Evolutionary conservation across 2,888 invertebrate genomes (phyloP).

Genomic region (Sarcophaga variegata): DNA sequence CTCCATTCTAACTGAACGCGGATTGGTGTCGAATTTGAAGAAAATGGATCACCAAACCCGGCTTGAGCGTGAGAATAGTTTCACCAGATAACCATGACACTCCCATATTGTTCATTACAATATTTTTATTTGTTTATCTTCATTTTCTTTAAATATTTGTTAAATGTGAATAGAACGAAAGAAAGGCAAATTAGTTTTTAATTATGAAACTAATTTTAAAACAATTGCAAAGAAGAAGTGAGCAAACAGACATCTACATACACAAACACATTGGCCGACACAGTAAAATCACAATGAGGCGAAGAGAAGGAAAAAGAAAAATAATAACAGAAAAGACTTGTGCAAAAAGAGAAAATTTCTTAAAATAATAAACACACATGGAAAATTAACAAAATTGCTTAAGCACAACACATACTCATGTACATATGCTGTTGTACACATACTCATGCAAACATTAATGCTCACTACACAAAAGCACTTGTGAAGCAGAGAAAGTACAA

Average conservation of each 20-base stretch:
- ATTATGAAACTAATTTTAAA: slow-evolving; percentile 66
- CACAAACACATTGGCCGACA: slow-evolving; percentile 34
- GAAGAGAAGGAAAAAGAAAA: neutral
- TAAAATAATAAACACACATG: slow-evolving; percentile 19
- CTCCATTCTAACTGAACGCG: no score
- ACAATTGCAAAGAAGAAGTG: slow-evolving; percentile 38
- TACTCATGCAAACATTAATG: slow-evolving; percentile 8
- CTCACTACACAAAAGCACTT: slow-evolving; percentile 23
- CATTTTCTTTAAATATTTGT: no score
- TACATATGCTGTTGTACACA: neutral
- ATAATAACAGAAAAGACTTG: neutral
- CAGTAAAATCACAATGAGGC: neutral
- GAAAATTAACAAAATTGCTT: slow-evolving; percentile 55
- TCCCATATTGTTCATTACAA: no score
- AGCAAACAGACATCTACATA: slow-evolving; percentile 5
- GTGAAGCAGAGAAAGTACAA: slow-evolving; percentile 23
- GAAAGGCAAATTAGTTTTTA: slow-evolving; percentile 37
- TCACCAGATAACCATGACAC: no score
- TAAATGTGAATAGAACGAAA: no score
- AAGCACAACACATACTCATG: neutral
- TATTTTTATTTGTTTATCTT: no score
- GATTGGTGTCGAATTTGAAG: no score
- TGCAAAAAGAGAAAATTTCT: neutral
- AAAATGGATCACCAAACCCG: no score
- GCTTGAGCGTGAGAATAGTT: no score